Percentiles rank a stretch among this genome's conserved stretches.
Evolutionary conservation across 2,113 vertebrate species (phyloP).

Genomic region (Oreochromis tanganicae): DNA sequence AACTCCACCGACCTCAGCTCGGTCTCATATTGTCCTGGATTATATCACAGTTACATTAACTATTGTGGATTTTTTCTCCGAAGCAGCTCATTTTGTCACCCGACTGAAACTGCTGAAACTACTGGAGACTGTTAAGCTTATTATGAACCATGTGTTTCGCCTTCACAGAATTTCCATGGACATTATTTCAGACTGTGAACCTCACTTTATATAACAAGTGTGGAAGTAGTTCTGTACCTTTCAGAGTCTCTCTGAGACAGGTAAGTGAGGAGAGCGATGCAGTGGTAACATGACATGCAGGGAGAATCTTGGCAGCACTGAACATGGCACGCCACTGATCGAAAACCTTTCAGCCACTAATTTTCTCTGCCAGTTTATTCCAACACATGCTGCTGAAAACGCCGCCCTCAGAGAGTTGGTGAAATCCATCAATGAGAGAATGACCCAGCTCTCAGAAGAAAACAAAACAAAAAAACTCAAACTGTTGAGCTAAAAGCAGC

Average conservation of each 20-base stretch:
- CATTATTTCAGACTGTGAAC: not conserved
- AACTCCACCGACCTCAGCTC: not conserved
- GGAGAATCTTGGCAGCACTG: too few relatives aligned
- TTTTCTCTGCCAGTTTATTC: not conserved
- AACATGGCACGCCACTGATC: not conserved
- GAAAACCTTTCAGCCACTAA: not conserved
- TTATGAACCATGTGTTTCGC: not conserved
- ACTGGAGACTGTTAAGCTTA: not conserved
- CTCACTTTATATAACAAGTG: not conserved
- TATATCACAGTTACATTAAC: not conserved
- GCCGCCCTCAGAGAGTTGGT: not conserved
- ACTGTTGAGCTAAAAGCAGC: not conserved
- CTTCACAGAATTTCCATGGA: not conserved
- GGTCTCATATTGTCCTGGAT: not conserved
- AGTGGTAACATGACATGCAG: not conserved
- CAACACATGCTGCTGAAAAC: accelerated
- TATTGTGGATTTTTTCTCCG: not conserved
- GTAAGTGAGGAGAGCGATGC: not conserved
- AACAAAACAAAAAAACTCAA: not conserved
- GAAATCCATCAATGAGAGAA: not conserved
- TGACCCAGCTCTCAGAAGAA: not conserved
- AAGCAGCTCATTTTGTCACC: not conserved
- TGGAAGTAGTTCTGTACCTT: not conserved
- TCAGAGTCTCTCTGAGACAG: not conserved
- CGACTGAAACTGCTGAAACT: not conserved